Base-by-base conservation (phyloP, 2,888 invertebrate species). In the Enoplolaimus lenunculus region DNA sequence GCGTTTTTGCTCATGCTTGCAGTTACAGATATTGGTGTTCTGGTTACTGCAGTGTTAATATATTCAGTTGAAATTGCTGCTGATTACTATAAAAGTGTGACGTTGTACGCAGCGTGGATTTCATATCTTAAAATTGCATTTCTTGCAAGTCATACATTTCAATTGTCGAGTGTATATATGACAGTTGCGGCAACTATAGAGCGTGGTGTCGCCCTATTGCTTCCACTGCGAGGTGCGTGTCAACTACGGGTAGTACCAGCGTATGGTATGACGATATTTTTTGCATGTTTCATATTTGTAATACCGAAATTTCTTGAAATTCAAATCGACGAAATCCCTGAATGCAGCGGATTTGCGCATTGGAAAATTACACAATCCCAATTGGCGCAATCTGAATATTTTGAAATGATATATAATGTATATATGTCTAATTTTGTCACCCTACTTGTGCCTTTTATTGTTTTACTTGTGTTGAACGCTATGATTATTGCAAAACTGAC, bases 351-450 rank as follows among this genome's bases (percentile, higher is more conserved):
- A 57, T 70, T n/a, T n/a, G n/a, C n/a, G n/a, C n/a, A n/a, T n/a
- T n/a, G n/a, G n/a, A n/a, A n/a, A n/a, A n/a, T n/a, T n/a, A n/a
- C n/a, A n/a, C 30, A 30, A 7, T 62, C 64, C 30, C 13, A 7
- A n/a, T n/a, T 62, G 13, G 64, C 30, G 13, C 16, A 26, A 7
- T 16, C 28, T n/a, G 30, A 29, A 7, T 7, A 16, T 33, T 62
- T 30, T n/a, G 31, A 30, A 29, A 7, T 62, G 59, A 86, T 93
- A 62, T 97, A 95, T 83, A 90, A 93, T 74, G 89, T 92, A 80
- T 93, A 93, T 90, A 86, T 93, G 83, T 94, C 95, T 83, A 86
- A 95, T 77, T 86, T 94, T 74, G 89, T 94, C 77, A 90, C 93
- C 87, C 93, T 94, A 82, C 87, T 92, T 77, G 86, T 95, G 76